Evolutionary conservation across 2,797 vertebrate genomes (phyloP), one percentile per base, ranked within the genome.

Genomic region (Rhodeus uyekii): DNA sequence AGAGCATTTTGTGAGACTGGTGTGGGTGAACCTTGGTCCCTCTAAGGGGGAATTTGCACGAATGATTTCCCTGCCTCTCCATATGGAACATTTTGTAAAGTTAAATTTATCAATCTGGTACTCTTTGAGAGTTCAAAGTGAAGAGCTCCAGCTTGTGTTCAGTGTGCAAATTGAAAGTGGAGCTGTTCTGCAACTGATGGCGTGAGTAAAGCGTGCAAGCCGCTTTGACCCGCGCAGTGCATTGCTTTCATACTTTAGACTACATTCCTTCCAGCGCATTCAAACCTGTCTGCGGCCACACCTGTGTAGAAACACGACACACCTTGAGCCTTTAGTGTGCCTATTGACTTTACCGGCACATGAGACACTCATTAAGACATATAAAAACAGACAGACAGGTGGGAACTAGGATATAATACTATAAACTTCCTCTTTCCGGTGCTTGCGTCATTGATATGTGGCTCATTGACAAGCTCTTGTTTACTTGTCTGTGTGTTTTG

Each of bases 251-350:
- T 78, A 53, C 8, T 24, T 73, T 10, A 55, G 22, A 19, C 86
- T 65, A 81, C 87, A 92, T 92, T 93, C 90, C 90, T 84, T 14
- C 12, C 76, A 53, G 82, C 90, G 67, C 76, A 90, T 91, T 77
- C 63, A 76, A 90, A 90, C 91, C 81, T 93, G 92, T 90, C 83
- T 63, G 29, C 4, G 14, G 74, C 63, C 82, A 72, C 85, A 85
- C 80, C 82, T 63, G 27, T 1, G 0, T 3, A 32, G 42, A 22
- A 34, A 8, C 65, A 82, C 78, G 75, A 84, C 90, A 65, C 91
- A 87, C 92, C 91, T 36, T 39, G 7, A 63, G 22, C 42, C 42
- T 36, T 46, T n/a, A 63, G 16, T 50, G 4, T 5, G 3, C 16
- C n/a, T 64, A n/a, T 86, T 78, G 65, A 61, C 76, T 63, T 87